A percentile compares a stretch with the other conserved stretches of the same genome.
These are phyloP conservation scores for Gymnoscelis rufifasciata DNA, from an alignment of 2,888 invertebrate genomes.

Conservation along the genomic window DNA sequence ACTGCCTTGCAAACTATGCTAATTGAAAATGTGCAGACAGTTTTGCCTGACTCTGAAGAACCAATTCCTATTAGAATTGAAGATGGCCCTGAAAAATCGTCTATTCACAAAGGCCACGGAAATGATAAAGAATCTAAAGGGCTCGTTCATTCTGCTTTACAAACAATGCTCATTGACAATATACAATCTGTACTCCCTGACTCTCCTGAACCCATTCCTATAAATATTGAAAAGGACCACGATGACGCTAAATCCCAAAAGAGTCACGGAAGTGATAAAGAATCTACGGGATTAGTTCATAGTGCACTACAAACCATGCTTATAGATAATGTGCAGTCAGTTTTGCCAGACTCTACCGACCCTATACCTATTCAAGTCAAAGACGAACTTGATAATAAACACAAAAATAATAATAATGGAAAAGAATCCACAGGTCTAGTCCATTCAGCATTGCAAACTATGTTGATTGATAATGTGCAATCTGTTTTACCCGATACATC, in stretches of 20 bases:
- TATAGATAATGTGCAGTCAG: slow-evolving; percentile 30
- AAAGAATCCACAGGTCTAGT: slow-evolving; percentile 29
- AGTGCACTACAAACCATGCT: slow-evolving; percentile 28
- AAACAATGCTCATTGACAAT: slow-evolving; percentile 30
- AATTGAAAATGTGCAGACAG: slow-evolving; percentile 29
- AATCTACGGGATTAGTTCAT: slow-evolving; percentile 33
- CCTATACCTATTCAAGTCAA: slow-evolving; percentile 21
- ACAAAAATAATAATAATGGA: slow-evolving; percentile 13
- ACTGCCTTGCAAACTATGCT: slow-evolving; percentile 21
- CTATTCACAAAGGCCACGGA: slow-evolving; percentile 1
- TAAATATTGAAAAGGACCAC: slow-evolving; percentile 12
- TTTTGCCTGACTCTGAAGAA: slow-evolving; percentile 21
- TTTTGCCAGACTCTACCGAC: slow-evolving; percentile 23
- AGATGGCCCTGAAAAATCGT: not conserved
- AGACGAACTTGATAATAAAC: slow-evolving; percentile 11
- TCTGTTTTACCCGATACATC: slow-evolving; percentile 25
- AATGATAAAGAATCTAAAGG: slow-evolving; percentile 20
- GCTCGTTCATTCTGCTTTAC: slow-evolving; percentile 23
- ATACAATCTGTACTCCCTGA: slow-evolving; percentile 28
- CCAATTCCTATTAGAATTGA: slow-evolving; percentile 15
- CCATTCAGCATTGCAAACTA: slow-evolving; percentile 25
- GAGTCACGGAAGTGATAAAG: slow-evolving; percentile 17
- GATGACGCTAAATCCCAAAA: slow-evolving; percentile 8
- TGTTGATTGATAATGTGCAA: slow-evolving; percentile 31
- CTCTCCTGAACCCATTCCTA: slow-evolving; percentile 19